Base-by-base conservation (phyloP, 2,888 invertebrate species). In the Pristionchus entomophagus region DNA sequence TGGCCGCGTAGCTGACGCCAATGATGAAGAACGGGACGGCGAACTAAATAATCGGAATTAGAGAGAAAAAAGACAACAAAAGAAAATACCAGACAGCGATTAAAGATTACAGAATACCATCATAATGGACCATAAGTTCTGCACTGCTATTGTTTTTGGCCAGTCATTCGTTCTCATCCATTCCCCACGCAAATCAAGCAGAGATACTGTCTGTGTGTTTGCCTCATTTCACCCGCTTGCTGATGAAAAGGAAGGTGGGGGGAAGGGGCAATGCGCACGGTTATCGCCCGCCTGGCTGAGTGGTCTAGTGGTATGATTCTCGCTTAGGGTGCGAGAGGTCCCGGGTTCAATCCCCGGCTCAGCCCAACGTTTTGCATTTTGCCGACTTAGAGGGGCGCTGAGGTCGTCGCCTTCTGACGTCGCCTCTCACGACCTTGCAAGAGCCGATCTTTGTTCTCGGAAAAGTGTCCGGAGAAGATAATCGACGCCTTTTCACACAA, bases 11-110 rank as follows among this genome's bases (percentile, higher is more conserved):
- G 94, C 98, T 98, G 93, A 97, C 96, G 14, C 97, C 96, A 92
- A 99, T 98, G 89, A 98, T 96, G 88, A 96, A 95, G 94, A 99
- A 98, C 3, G 99, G 99, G 89, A 99, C 95, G 80, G 97, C 96
- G 93, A 98, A 99, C 95, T 99, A 86, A 77, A 92, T n/a, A n/a
- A 89, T 32, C 17, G 12, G 5, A 32, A 2, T 29, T 59, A 29
- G n/a, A n/a, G n/a, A n/a, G n/a, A n/a, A n/a, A n/a, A n/a, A n/a
- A n/a, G n/a, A n/a, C n/a, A n/a, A n/a, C n/a, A n/a, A n/a, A n/a
- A n/a, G n/a, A n/a, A n/a, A n/a, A n/a, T n/a, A n/a, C n/a, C n/a
- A n/a, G n/a, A n/a, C n/a, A n/a, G n/a, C n/a, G n/a, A n/a, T n/a
- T n/a, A n/a, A n/a, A n/a, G n/a, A n/a, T n/a, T n/a, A n/a, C n/a